Percentiles rank a stretch among this genome's conserved stretches.
Conservation (phyloP, 2,888 invertebrate species). For the Melinaea marsaeus region DNA sequence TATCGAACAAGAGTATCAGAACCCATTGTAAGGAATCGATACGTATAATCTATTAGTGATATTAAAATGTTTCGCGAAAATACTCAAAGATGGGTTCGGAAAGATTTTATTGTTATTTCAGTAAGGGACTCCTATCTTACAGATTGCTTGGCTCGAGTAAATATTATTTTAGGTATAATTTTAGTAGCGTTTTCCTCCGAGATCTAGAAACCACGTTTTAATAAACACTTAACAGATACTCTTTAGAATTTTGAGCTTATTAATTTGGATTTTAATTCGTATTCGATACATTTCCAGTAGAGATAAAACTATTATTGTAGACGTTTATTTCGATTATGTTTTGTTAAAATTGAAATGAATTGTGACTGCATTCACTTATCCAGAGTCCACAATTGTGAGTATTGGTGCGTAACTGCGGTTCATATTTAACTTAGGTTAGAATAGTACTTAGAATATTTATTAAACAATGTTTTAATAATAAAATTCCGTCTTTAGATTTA, state of each 20-base stretch:
- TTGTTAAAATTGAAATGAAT: too few relatives aligned
- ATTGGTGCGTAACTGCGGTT: too few relatives aligned
- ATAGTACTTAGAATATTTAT: background rate
- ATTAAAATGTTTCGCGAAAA: conserved; percentile 56
- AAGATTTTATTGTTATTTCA: conserved; percentile 46
- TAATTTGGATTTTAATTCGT: conserved; percentile 8
- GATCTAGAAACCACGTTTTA: conserved; percentile 29
- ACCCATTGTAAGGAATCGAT: conserved; percentile 63
- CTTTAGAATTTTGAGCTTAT: conserved; percentile 23
- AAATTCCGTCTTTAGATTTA: too few relatives aligned
- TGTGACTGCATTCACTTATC: too few relatives aligned
- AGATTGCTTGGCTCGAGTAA: conserved; percentile 42
- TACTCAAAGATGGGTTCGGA: conserved; percentile 44
- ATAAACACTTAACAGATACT: conserved; percentile 29
- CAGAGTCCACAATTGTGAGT: too few relatives aligned
- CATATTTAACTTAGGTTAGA: background rate
- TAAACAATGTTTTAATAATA: too few relatives aligned
- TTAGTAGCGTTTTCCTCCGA: conserved; percentile 31
- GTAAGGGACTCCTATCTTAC: conserved; percentile 37
- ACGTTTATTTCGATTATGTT: too few relatives aligned
- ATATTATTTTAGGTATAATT: conserved; percentile 40
- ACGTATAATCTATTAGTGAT: conserved; percentile 70
- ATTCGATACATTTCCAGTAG: background rate
- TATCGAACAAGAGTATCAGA: conserved; percentile 58
- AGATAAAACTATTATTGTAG: too few relatives aligned